Percentiles rank a stretch among this genome's conserved stretches.
phyloP scores from a whole-genome alignment of 1,140 invertebrate genomes.

The Brachionus rubens region DNA sequence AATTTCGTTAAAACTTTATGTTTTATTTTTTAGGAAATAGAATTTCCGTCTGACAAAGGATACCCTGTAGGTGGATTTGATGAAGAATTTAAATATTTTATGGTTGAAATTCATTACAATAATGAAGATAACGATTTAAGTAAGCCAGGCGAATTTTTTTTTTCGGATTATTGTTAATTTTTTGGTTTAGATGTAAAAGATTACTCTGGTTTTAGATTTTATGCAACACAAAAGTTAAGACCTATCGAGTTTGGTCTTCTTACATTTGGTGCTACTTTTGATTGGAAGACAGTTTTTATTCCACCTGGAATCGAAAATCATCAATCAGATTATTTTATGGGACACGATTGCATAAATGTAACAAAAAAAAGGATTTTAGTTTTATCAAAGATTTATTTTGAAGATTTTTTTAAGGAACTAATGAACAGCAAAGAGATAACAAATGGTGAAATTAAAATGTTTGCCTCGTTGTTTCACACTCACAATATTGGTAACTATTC shows the following conservation, averaged over 20 bases:
- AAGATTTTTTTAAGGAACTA: too few species aligned
- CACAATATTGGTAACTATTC: too few species aligned
- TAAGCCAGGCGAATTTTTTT: not conserved
- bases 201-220: constrained; percentile 5
- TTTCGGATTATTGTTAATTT: not conserved
- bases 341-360: not conserved
- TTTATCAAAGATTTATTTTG: too few species aligned
- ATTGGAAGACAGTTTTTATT: not conserved
- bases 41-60: constrained; percentile 11
- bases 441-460: too few species aligned
- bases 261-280: not conserved
- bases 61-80: constrained; percentile 1
- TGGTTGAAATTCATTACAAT: constrained; percentile 18
- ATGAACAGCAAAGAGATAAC: too few species aligned
- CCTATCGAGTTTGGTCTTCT: constrained; percentile 20
- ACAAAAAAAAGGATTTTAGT: too few species aligned
- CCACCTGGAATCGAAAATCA: not conserved
- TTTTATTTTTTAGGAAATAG: constrained; percentile 15
- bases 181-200: not conserved
- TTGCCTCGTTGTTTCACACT: too few species aligned
- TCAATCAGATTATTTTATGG: not conserved
- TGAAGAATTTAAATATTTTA: constrained; percentile 37
- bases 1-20: not conserved
- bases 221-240: constrained; percentile 14
- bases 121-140: not conserved